Evolutionary conservation across 2,113 vertebrate species (phyloP).

Genomic region (Semicossyphus pulcher): DNA sequence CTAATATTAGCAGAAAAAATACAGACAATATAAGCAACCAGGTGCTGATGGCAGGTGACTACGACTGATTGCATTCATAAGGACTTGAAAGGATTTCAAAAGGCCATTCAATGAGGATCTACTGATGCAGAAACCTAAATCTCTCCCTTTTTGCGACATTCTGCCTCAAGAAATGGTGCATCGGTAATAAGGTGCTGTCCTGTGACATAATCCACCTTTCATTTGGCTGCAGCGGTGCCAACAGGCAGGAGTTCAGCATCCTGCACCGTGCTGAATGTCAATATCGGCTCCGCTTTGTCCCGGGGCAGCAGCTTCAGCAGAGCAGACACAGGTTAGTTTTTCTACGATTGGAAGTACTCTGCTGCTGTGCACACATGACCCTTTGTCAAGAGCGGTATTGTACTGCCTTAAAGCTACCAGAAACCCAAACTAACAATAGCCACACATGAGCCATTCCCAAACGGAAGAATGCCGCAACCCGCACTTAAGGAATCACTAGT

Average conservation of each 20-base stretch:
- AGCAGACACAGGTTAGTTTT: constrained; percentile 1
- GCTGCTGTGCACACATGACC: no score
- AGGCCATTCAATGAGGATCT: constrained; percentile 29
- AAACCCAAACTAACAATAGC: no score
- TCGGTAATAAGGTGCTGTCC: constrained; percentile 12
- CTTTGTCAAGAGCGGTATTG: no score
- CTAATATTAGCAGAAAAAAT: background rate
- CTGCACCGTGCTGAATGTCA: constrained; percentile 17
- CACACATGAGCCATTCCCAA: no score
- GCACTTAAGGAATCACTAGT: no score
- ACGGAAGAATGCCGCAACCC: no score
- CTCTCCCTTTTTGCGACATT: constrained; percentile 13
- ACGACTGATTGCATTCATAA: constrained; percentile 22
- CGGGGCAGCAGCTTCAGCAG: constrained; percentile 3
- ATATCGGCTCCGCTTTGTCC: constrained; percentile 15
- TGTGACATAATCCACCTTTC: constrained; percentile 41
- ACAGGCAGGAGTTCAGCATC: constrained; percentile 26
- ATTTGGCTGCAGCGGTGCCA: constrained; percentile 20
- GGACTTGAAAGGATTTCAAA: constrained; percentile 25
- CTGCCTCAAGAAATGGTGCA: constrained; percentile 39
- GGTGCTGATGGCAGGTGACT: constrained; percentile 6
- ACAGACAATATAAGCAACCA: background rate
- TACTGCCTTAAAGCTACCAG: no score
- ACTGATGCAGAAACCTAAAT: constrained; percentile 33
- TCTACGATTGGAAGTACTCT: no score